Evolutionary conservation across 2,888 invertebrate species (phyloP).

Genomic region (Phasia obesa): DNA sequence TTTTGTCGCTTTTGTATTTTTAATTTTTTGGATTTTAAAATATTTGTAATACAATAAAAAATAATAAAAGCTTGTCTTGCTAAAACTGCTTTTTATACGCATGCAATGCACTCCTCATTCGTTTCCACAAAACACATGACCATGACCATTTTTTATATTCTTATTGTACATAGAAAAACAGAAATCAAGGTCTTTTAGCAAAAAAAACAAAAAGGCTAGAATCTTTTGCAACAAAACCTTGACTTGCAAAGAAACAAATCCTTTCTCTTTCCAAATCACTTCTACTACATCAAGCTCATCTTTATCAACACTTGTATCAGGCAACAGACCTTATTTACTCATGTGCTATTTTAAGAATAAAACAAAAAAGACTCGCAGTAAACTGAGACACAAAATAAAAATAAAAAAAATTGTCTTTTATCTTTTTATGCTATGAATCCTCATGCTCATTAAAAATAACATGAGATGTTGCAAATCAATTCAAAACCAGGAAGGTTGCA

Average conservation of each 20-base stretch:
- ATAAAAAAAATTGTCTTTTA: not conserved
- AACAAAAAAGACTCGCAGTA: not conserved
- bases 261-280: conserved; percentile 64
- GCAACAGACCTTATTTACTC: not conserved
- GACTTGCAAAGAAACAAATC: conserved; percentile 58
- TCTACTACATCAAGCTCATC: not conserved
- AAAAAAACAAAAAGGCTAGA: not conserved
- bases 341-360: conserved; percentile 19
- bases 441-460: not conserved
- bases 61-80: conserved; percentile 34
- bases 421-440: not conserved
- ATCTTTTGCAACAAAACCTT: conserved; percentile 47
- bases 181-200: conserved; percentile 28
- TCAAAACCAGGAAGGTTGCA: not conserved
- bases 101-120: not conserved
- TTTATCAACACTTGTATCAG: not conserved
- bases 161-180: conserved; percentile 35
- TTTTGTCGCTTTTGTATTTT: conserved; percentile 34
- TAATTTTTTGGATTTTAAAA: conserved; percentile 18
- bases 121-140: not conserved
- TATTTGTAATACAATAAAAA: conserved; percentile 48
- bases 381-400: not conserved
- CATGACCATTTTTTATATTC: conserved; percentile 15
- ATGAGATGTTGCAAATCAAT: not conserved
- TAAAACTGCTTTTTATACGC: conserved; percentile 24